These are phyloP conservation scores for human DNA, from an alignment of 2,113 vertebrate species.

Conservation along the genomic window DNA sequence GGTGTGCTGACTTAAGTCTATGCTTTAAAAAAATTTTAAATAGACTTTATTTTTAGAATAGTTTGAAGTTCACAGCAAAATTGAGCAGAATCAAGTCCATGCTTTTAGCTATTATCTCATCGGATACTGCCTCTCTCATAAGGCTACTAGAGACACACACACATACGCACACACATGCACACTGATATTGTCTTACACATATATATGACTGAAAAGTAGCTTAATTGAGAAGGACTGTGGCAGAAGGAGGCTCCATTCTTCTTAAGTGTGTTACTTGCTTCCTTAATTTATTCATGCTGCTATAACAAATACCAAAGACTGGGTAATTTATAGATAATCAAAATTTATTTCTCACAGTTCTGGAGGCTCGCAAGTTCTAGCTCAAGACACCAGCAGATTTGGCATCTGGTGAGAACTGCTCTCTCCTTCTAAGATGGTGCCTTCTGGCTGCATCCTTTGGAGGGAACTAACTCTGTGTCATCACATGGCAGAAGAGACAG, in stretches of 20 bases:
- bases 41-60: not conserved
- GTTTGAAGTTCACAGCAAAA: not conserved
- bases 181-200: not conserved
- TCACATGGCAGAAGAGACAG: too few relatives aligned
- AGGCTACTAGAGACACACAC: not conserved
- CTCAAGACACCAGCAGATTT: not conserved
- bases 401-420: not conserved
- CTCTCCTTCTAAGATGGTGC: not conserved
- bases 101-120: not conserved
- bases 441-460: not conserved
- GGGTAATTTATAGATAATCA: not conserved
- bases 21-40: not conserved
- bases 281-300: not conserved
- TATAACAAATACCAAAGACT: not conserved
- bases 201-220: not conserved
- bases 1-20: not conserved
- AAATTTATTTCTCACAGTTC: not conserved
- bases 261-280: not conserved
- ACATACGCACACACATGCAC: not conserved
- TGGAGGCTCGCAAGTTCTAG: not conserved
- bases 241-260: not conserved
- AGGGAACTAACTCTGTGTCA: not conserved
- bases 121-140: not conserved
- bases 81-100: not conserved
- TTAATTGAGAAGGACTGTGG: not conserved